Conservation (phyloP, 1,140 invertebrate species). For the Goniozus legneri region DNA sequence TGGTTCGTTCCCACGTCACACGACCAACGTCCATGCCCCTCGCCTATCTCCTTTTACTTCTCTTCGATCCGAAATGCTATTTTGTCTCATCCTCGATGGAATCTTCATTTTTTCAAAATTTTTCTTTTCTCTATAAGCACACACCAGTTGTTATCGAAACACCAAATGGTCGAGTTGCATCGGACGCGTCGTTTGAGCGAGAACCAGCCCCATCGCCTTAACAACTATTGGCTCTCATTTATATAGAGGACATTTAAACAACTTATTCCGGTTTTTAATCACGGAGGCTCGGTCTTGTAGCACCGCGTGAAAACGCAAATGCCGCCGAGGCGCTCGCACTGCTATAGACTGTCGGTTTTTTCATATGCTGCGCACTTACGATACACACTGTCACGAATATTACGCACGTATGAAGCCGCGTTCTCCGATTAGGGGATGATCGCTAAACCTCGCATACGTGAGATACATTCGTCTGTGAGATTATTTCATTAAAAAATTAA, state of each 20-base stretch:
- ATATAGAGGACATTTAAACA: slow-evolving; percentile 57
- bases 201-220: slow-evolving; percentile 39
- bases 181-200: too few relatives aligned
- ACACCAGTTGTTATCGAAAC: too few relatives aligned
- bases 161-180: too few relatives aligned
- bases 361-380: slow-evolving; percentile 55
- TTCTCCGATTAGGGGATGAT: slow-evolving; percentile 10
- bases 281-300: slow-evolving; percentile 49
- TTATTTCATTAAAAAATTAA: slow-evolving; percentile 59
- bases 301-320: slow-evolving; percentile 48
- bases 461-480: slow-evolving; percentile 51
- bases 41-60: too few relatives aligned
- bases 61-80: not conserved
- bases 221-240: slow-evolving; percentile 51
- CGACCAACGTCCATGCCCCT: not conserved
- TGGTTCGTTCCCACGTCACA: slow-evolving; percentile 30
- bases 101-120: too few relatives aligned
- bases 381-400: slow-evolving; percentile 47
- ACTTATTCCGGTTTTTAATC: slow-evolving; percentile 58
- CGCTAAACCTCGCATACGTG: too few relatives aligned
- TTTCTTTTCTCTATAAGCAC: too few relatives aligned
- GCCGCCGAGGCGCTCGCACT: slow-evolving; percentile 54
- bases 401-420: slow-evolving; percentile 43
- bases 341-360: slow-evolving; percentile 55
- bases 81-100: too few relatives aligned